Evolutionary conservation across 2,888 invertebrate species (phyloP), one percentile per base, ranked within the genome.

Genomic region (Agonopterix arenella): DNA sequence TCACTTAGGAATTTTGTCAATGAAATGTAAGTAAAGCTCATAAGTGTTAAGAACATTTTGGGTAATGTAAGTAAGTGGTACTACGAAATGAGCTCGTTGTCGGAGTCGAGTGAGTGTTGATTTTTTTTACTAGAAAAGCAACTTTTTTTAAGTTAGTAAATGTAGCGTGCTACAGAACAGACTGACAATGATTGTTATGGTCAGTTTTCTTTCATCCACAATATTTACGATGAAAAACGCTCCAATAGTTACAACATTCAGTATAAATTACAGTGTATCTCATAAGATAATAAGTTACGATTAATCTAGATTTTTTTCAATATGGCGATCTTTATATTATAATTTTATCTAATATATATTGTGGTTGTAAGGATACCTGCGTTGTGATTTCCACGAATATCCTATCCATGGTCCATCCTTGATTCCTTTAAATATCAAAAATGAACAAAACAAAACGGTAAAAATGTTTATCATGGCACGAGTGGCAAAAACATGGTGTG

Each of bases 331-430:
- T 85, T 90, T 90, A 88, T 89, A 90, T 84, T 90, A 89, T 89
- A 90, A 90, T 90, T 89, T 90, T 90, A 90, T 90, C 89, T 91
- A 90, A 91, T 91, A 91, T 92, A 91, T 92, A 92, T 92, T 92
- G 92, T 92, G 92, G 92, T 91, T 92, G 92, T 91, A 92, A 92
- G 91, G 91, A 91, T 82, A 84, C 75, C 75, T 85, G 89, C 83
- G 88, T 89, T 89, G 80, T 89, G 84, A 89, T 89, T 89, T 89
- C 84, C 86, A 72, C 72, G 66, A 71, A 65, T 66, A 64, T 83
- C 84, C 84, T 75, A 61, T 78, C 71, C 65, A 52, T 66, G 61
- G 62, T 68, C 78, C 74, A 70, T 80, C 82, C 85, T 73, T 54
- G 52, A 72, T 76, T 76, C 83, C 68, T 65, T 60, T 61, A 49